These are phyloP conservation scores for Tautogolabrus adspersus DNA, from an alignment of 2,113 vertebrate species.

Conservation along the genomic window DNA sequence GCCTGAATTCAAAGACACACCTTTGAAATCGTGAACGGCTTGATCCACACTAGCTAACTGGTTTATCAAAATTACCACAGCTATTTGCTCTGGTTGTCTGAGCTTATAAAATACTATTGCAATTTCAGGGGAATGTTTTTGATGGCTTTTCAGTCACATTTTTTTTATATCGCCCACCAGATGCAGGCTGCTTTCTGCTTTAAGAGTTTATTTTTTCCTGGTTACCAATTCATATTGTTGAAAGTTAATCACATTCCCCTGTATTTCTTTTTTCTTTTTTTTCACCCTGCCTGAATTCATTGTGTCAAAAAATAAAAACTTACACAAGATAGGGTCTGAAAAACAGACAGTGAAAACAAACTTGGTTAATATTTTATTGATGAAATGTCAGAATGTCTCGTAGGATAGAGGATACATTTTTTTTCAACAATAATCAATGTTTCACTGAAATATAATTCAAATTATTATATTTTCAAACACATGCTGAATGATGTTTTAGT, in stretches of 20 bases:
- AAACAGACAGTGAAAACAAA: conserved; percentile 7
- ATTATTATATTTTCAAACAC: neutral
- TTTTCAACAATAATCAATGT: neutral
- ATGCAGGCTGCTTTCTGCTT: conserved; percentile 55
- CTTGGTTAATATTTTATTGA: neutral
- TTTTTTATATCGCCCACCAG: conserved; percentile 55
- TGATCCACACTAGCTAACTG: conserved; percentile 78
- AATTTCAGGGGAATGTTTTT: conserved; percentile 74
- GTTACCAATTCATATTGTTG: conserved; percentile 51
- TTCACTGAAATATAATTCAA: neutral
- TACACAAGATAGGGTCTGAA: conserved; percentile 1
- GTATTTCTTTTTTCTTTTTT: conserved; percentile 20
- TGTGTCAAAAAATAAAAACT: conserved; percentile 20
- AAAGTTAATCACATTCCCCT: conserved; percentile 52
- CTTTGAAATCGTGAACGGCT: conserved; percentile 76
- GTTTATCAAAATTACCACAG: conserved; percentile 81
- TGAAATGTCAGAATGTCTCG: neutral
- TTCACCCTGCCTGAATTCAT: conserved; percentile 21
- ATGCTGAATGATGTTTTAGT: neutral
- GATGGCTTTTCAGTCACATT: conserved; percentile 67
- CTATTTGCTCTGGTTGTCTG: conserved; percentile 78
- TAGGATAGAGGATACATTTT: neutral
- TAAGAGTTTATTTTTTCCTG: conserved; percentile 46
- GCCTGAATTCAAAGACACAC: conserved; percentile 76
- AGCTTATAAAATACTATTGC: conserved; percentile 79